Evolutionary conservation across 2,888 invertebrate species (phyloP).

Genomic region (Papilio elwesi): DNA sequence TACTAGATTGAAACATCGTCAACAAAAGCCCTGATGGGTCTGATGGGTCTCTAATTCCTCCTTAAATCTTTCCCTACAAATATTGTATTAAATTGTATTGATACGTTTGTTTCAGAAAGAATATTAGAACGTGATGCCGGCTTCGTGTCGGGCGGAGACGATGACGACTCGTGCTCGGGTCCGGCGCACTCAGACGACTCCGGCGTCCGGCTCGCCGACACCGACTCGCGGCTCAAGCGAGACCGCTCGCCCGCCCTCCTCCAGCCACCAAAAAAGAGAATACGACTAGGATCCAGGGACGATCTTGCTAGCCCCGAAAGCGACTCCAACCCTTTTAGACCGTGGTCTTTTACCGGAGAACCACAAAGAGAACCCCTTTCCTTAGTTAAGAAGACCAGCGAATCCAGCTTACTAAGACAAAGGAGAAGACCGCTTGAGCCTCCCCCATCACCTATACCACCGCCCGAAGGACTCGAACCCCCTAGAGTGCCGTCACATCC

Average conservation of each 20-base stretch:
- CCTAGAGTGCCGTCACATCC: slow-evolving; percentile 84
- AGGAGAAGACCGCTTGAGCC: slow-evolving; percentile 68
- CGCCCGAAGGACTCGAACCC: slow-evolving; percentile 63
- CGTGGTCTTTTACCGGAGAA: slow-evolving; percentile 86
- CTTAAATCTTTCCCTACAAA: too few relatives aligned
- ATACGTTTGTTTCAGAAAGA: slow-evolving; percentile 80
- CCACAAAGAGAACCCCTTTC: slow-evolving; percentile 87
- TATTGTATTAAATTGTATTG: too few relatives aligned
- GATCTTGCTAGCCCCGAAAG: slow-evolving; percentile 72
- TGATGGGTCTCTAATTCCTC: too few relatives aligned
- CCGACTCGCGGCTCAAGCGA: slow-evolving; percentile 84
- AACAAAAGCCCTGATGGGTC: too few relatives aligned
- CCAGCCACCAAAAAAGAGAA: slow-evolving; percentile 89
- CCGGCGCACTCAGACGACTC: slow-evolving; percentile 82
- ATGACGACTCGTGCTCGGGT: slow-evolving; percentile 85
- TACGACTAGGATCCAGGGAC: slow-evolving; percentile 79
- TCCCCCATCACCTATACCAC: slow-evolving; percentile 59
- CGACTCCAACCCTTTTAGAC: slow-evolving; percentile 84
- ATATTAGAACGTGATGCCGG: slow-evolving; percentile 87
- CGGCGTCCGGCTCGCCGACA: slow-evolving; percentile 74
- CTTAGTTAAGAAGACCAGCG: slow-evolving; percentile 81
- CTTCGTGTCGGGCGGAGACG: slow-evolving; percentile 90
- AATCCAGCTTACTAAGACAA: slow-evolving; percentile 65
- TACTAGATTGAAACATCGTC: too few relatives aligned
- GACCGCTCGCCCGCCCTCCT: slow-evolving; percentile 68